Conservation (phyloP, 2,888 invertebrate genomes). For the Drosophila niveifrons region DNA sequence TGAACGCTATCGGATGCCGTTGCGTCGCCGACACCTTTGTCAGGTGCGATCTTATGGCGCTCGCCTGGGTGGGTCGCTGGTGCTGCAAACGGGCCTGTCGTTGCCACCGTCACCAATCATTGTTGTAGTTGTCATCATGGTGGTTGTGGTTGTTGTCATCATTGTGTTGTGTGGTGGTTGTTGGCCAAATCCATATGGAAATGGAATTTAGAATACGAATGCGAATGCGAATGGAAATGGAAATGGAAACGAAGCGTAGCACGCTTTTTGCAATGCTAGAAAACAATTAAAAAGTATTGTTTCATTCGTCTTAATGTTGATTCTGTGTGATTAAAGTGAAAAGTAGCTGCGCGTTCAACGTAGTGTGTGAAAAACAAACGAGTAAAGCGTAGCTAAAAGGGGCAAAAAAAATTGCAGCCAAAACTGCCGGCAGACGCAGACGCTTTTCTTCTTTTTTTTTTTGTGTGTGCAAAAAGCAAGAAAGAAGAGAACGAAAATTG, state of each 20-base stretch:
- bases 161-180: constrained; percentile 31
- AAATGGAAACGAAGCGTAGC: constrained; percentile 30
- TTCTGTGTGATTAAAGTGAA: constrained; percentile 4
- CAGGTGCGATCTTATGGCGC: constrained; percentile 79
- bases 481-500: constrained; percentile 47
- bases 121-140: constrained; percentile 13
- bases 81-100: constrained; percentile 71
- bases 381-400: constrained; percentile 3
- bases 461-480: constrained; percentile 35
- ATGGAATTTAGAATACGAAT: constrained; percentile 47
- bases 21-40: constrained; percentile 72
- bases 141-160: not conserved
- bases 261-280: constrained; percentile 51
- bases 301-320: constrained; percentile 8
- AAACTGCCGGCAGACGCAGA: constrained; percentile 65
- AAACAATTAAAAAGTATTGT: constrained; percentile 41
- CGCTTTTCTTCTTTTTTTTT: constrained; percentile 66
- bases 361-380: not conserved
- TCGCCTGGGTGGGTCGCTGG: constrained; percentile 80
- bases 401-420: constrained; percentile 7
- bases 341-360: not conserved
- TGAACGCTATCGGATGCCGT: constrained; percentile 73
- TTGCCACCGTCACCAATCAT: not conserved
- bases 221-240: constrained; percentile 54
- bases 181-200: constrained; percentile 44